Evolutionary conservation across 1,140 invertebrate species (phyloP).

Genomic region (Leptinotarsa undecemlineata): DNA sequence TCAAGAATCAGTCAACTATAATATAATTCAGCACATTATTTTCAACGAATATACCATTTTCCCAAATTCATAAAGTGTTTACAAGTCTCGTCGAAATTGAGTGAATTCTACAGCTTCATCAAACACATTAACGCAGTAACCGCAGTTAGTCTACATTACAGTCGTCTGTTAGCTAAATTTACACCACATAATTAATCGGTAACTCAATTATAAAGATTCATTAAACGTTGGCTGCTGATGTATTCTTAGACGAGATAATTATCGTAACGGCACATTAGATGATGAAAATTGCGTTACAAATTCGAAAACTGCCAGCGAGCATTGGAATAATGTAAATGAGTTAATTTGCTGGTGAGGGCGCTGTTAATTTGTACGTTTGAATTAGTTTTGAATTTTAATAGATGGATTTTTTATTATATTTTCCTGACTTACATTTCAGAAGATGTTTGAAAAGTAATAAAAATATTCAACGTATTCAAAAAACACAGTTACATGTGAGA

Average conservation of each 20-base stretch:
- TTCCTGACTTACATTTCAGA: too few species aligned
- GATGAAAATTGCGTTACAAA: constrained; percentile 12
- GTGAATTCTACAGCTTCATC: constrained; percentile 31
- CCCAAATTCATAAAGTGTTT: constrained; percentile 4
- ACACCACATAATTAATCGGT: constrained; percentile 34
- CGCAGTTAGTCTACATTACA: constrained; percentile 33
- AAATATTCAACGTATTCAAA: too few species aligned
- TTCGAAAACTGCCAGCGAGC: neutral
- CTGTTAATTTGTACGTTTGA: too few species aligned
- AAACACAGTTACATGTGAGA: too few species aligned
- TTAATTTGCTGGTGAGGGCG: too few species aligned
- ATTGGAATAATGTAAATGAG: neutral
- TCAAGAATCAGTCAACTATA: too few species aligned
- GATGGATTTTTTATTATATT: too few species aligned
- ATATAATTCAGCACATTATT: too few species aligned
- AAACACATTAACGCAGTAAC: constrained; percentile 32
- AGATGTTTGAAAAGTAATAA: too few species aligned
- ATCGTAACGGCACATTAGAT: neutral
- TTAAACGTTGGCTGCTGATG: constrained; percentile 13
- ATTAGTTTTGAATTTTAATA: too few species aligned
- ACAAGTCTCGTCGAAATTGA: constrained; percentile 25
- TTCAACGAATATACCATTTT: too few species aligned
- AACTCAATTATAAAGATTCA: constrained; percentile 36
- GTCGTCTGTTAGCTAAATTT: constrained; percentile 35
- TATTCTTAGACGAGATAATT: constrained; percentile 14